Evolutionary conservation across 1,140 invertebrate species (phyloP), one percentile per base, ranked within the genome.

Genomic region (Stratiolaelaps scimitus): DNA sequence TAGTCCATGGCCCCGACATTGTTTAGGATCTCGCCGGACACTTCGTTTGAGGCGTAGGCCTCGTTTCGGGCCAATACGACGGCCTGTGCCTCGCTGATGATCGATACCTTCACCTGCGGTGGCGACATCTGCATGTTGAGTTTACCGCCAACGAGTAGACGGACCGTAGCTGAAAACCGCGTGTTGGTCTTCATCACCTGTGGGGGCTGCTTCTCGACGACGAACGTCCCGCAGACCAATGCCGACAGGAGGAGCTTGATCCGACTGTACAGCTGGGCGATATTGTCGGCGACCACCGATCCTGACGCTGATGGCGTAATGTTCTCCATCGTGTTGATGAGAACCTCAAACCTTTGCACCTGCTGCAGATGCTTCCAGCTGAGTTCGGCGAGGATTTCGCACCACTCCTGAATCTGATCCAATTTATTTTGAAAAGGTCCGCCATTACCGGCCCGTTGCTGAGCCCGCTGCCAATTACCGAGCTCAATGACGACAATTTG

Each of bases 131-230:
- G 84, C 15, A 96, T 87, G 72, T 93, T 94, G 1, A 97, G 76
- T 75, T 91, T 89, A 1, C 89, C 87, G 15, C 92, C 92, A 6
- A 95, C 87, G 6, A 96, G 75, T 67, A 95, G 78, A 43, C 92
- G 82, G 0, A 97, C 90, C 0, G 89, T 92, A 17, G 92, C 86
- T 13, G 89, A 87, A 76, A 95, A 95, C 68, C 88, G 80, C 0
- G 92, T 94, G 73, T 96, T 92, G 4, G 92, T 97, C 77, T 97
- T 97, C 87, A 98, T 90, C 0, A 98, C 92, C 77, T 98, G 93
- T 0, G 93, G 92, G 0, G 93, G 93, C 74, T 97, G 92, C 70
- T 92, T 92, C 74, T 96, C 92, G 34, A 98, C 93, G 26, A 97
- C 90, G 74, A 98, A 98, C 0, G 93, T 94, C 40, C 89, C 83